Evolutionary conservation across 2,113 vertebrate species (phyloP), one percentile per base, ranked within the genome.

Genomic region (Oophaga pumilio): DNA sequence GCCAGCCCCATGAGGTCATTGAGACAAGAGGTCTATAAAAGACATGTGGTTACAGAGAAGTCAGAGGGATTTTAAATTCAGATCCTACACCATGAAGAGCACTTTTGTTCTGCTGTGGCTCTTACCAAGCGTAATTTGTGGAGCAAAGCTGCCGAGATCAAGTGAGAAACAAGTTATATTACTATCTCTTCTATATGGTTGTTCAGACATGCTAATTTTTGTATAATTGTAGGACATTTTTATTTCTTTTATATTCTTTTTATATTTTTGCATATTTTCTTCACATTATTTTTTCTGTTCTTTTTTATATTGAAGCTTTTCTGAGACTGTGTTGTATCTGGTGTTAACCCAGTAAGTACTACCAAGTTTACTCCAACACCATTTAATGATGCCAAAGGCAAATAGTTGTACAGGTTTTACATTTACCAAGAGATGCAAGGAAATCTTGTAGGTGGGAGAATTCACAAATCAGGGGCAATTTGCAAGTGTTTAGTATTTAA

Each of bases 11-110:
- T 73, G 62, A 83, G 56, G 68, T 76, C 78, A 76, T 71, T 83
- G 56, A 76, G 68, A 57, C 59, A 79, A 66, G 18, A 57, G n/a
- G 10, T 64, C 85, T 88, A 82, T 88, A 88, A 53, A 88, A 64
- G 57, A 56, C 66, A 60, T 20, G 22, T 22, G 14, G 17, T 14
- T 83, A 9, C 53, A 81, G 20, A 15, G 52, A 74, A 18, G 71
- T 15, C n/a, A 28, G 33, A 60, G 60, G 80, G 60, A 78, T 52
- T 20, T 18, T 28, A 24, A 22, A 24, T 15, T 4, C 49, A 43
- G 53, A 74, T 49, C 12, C 71, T 59, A 60, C 86, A 88, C 6
- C 28, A 88, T 88, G 86, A 88, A 82, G 79, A 22, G 10, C 20
- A 18, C 53, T 26, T 8, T 82, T 60, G 24, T 83, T 82, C 68